A percentile compares a stretch with the other conserved stretches of the same genome.
These are phyloP conservation scores for human (Homo sapiens) DNA, from an alignment of 2,113 vertebrate species.

Conservation along the genomic window GRCh38 chr6:133436001-133436500, in stretches of 20 bases:
- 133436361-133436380: background rate
- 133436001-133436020: too few relatives aligned
- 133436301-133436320: too few relatives aligned
- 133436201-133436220: too few relatives aligned
- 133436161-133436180: too few relatives aligned
- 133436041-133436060: too few relatives aligned
- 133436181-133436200: too few relatives aligned
- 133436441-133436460: background rate
- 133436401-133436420: background rate
- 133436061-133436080: too few relatives aligned
- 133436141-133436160: too few relatives aligned
- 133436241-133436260: background rate
- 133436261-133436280: background rate
- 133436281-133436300: background rate
- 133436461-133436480: background rate
- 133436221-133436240: rapidly evolving
- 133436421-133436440: background rate
- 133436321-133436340: background rate
- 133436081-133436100: too few relatives aligned
- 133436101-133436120: too few relatives aligned
- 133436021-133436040: too few relatives aligned
- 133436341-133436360: background rate
- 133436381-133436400: background rate
- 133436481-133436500: background rate
- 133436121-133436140: too few relatives aligned